Evolutionary conservation across 1,140 invertebrate species (phyloP).

Genomic region (Ostrea edulis): DNA sequence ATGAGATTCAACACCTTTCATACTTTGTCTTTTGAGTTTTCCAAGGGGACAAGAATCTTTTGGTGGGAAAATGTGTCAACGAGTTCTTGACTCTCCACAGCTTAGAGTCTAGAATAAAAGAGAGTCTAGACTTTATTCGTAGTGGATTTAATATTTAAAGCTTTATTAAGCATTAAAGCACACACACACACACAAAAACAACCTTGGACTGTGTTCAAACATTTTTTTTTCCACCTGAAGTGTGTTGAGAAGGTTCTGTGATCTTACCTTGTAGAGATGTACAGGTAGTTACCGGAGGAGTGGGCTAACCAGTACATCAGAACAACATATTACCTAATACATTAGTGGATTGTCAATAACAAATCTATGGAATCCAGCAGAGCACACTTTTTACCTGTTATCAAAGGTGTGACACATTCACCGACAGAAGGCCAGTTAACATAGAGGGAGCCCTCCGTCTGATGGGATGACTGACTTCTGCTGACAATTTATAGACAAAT

Average conservation of each 20-base stretch:
- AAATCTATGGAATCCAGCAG: slow-evolving; percentile 24
- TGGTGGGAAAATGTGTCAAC: slow-evolving; percentile 10
- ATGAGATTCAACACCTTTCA: slow-evolving; percentile 14
- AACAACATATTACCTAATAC: slow-evolving; percentile 32
- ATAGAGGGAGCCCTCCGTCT: not conserved
- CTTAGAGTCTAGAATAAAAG: too few species aligned
- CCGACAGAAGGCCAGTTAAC: not conserved
- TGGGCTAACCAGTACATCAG: not conserved
- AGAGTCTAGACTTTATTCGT: slow-evolving; percentile 8
- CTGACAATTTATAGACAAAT: not conserved
- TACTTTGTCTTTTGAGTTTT: not conserved
- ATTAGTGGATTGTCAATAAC: slow-evolving; percentile 25
- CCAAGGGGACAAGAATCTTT: slow-evolving; percentile 39
- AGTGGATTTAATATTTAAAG: slow-evolving; percentile 36
- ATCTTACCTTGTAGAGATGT: not conserved
- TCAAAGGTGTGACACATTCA: not conserved
- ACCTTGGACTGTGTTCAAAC: slow-evolving; percentile 10
- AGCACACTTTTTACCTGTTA: slow-evolving; percentile 33
- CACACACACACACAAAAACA: slow-evolving; percentile 8
- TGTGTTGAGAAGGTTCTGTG: not conserved
- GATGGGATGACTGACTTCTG: not conserved
- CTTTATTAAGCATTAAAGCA: slow-evolving; percentile 13
- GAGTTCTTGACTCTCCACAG: not conserved
- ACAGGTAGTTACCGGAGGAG: not conserved
- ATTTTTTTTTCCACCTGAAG: slow-evolving; percentile 16